These are phyloP conservation scores for Congeria kusceri DNA, from an alignment of 2,888 invertebrate species.

Conservation along the genomic window DNA sequence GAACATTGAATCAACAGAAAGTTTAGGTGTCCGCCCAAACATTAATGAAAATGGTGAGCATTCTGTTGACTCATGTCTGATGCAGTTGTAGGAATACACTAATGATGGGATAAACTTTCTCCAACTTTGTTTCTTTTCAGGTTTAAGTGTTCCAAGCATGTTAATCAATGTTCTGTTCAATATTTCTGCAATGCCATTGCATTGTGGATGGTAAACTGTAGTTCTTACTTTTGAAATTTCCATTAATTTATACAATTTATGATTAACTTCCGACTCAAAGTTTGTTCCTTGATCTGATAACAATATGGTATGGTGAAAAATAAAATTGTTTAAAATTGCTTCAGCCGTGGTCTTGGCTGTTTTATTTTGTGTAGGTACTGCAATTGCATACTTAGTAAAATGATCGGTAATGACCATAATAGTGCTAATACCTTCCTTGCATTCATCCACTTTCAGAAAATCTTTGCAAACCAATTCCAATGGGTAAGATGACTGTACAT, in stretches of 20 bases:
- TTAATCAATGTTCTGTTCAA: conserved; percentile 45
- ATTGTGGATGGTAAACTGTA: too few relatives aligned
- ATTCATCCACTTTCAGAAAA: conserved; percentile 18
- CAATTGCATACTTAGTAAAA: conserved; percentile 24
- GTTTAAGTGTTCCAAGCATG: conserved; percentile 49
- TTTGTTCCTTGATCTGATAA: conserved; percentile 21
- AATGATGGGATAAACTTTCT: conserved; percentile 30
- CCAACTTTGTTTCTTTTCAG: conserved; percentile 42
- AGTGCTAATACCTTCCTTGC: conserved; percentile 14
- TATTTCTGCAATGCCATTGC: too few relatives aligned
- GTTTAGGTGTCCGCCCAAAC: conserved; percentile 38
- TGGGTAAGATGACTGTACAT: conserved; percentile 8
- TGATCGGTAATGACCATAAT: conserved; percentile 21
- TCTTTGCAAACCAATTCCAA: conserved; percentile 23
- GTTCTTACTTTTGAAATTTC: too few relatives aligned
- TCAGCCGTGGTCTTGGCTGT: conserved; percentile 30
- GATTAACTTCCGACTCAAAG: conserved; percentile 16
- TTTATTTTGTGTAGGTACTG: conserved; percentile 20
- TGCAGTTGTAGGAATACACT: conserved; percentile 51
- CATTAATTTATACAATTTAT: too few relatives aligned
- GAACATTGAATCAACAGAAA: conserved; percentile 19
- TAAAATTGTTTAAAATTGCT: conserved; percentile 18
- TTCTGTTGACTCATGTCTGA: conserved; percentile 37
- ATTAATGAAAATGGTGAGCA: conserved; percentile 40
- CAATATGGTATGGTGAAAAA: conserved; percentile 14